Evolutionary conservation across 37 sponge, comb jelly and placozoan species (phyloP).

Genomic region (Chondrilla cf. caribensis): DNA sequence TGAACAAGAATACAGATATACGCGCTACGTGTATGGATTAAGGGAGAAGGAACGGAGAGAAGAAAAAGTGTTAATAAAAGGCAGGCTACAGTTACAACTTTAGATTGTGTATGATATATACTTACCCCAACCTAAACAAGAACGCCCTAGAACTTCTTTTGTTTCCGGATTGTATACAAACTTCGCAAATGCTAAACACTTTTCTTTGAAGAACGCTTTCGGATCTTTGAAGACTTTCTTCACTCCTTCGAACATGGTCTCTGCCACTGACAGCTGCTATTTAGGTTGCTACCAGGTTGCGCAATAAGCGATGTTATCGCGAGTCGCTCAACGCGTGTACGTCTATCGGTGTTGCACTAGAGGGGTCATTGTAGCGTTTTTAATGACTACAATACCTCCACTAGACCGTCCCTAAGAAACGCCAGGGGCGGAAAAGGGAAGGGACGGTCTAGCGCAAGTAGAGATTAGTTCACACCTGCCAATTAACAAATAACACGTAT

Average conservation of each 20-base stretch:
- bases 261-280: too few species aligned
- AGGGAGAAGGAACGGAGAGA: background rate
- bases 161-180: constrained; percentile 54
- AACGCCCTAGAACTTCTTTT: constrained; percentile 53
- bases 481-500: too few species aligned
- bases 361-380: too few species aligned
- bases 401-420: too few species aligned
- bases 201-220: background rate
- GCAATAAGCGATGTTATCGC: too few species aligned
- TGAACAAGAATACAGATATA: constrained; percentile 31
- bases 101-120: background rate
- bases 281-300: too few species aligned
- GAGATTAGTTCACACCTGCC: too few species aligned
- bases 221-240: background rate
- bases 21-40: constrained; percentile 17
- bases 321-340: too few species aligned
- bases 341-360: too few species aligned
- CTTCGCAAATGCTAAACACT: background rate
- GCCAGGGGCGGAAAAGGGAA: too few species aligned
- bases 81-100: background rate
- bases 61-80: background rate
- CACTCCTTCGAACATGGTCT: background rate
- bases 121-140: constrained; percentile 62
- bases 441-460: too few species aligned
- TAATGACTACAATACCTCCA: too few species aligned